Evolutionary conservation across 2,113 vertebrate genomes (phyloP), one percentile per base, ranked within the genome.

Genomic region (Tachuris rubrigastra): DNA sequence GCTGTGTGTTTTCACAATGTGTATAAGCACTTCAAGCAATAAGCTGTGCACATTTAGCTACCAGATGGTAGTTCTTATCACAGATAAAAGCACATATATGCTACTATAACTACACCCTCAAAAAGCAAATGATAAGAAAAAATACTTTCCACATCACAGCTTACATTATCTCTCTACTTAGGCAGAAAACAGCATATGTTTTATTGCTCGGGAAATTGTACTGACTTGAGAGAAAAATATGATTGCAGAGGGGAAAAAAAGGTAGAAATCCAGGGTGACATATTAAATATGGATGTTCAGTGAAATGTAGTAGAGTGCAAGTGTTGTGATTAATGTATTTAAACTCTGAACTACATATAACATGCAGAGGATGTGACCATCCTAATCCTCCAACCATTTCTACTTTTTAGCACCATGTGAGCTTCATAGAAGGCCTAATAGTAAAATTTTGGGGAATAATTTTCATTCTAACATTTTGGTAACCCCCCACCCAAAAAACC

Each of bases 1-100:
- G 97, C 98, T 98, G 97, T 98, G 96, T 98, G 97, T 98, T 98
- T 98, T 98, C 93, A 92, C 91, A 98, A 97, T 97, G 92, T 98
- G 95, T 97, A 84, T 97, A 97, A 98, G 93, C 95, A 95, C 86
- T 94, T 92, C 81, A 97, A 97, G 97, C 86, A 87, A 95, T 97
- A 97, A 98, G 90, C 97, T 98, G 97, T 92, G 95, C 96, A 95
- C 94, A 98, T 98, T 98, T 96, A 91, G 87, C 50, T 96, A 97
- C 96, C 97, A 98, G 97, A 98, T 98, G 98, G 97, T 93, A 96
- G 96, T 91, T 97, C 97, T 97, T 98, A 97, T 97, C 96, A 96
- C 94, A 98, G 96, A 98, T 97, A 98, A 98, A 98, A 98, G 97
- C 95, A 98, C 83, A 98, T 97, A 96, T 97, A 98, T 92, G 97